Evolutionary conservation across 2,113 vertebrate genomes (phyloP), one percentile per base, ranked within the genome.

Genomic region (Gnathonemus longibarbis): DNA sequence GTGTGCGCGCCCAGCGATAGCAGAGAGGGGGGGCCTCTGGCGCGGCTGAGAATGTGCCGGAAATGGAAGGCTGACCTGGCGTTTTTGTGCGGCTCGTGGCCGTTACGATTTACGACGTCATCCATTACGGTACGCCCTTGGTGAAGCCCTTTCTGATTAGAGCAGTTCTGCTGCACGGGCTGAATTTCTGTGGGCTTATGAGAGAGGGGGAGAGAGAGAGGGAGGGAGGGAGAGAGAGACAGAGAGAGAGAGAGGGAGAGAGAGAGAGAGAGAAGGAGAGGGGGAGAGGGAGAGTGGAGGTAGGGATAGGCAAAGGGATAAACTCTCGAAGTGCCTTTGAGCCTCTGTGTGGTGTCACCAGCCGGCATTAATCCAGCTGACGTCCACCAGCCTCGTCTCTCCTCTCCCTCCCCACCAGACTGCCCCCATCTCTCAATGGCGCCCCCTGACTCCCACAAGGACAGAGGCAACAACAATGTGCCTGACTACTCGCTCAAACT

Each of bases 41-140:
- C 27, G 0, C 1, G 62, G 8, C 62, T 27, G 27, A 70, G 27
- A 70, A 70, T 70, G 62, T 13, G 62, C 62, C 62, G 62, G 62
- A 70, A 70, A 31, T 70, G 62, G n/a, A 31, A 70, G 62, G 62
- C 62, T 70, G 62, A 70, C 62, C 62, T 80, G 35, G 74, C 74
- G 17, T 19, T 80, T 80, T 42, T 80, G 35, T 8, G 74, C 35
- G 35, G 35, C 31, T 80, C 0, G 0, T 3, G 62, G 62, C n/a
- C 62, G 9, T 31, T 70, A 70, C n/a, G 35, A 42, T 80, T 80
- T 80, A 80, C 31, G 8, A 17, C 74, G 31, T 80, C 31, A 19
- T 80, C 74, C 35, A 42, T 80, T 19, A 42, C 35, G 1, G 74
- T 8, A 11, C 31, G 4, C 31, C 11, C 3, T 4, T 8, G 35